Percentiles rank a stretch among this genome's conserved stretches.
Conservation (phyloP, 2,888 invertebrate genomes). For the Metallyticus violacea region DNA sequence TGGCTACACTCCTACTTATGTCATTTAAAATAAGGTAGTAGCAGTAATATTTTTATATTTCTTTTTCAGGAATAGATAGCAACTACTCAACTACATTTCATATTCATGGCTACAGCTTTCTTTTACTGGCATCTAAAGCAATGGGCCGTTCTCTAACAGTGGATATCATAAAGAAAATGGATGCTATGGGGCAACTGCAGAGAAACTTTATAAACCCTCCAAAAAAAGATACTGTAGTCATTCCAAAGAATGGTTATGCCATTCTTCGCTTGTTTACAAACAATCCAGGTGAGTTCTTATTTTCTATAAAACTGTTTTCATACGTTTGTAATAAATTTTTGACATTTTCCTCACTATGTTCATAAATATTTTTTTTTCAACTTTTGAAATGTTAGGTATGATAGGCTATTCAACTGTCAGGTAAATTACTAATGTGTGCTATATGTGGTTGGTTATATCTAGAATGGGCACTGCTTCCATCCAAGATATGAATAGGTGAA, state of each 20-base stretch:
- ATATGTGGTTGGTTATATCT: no score
- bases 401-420: no score
- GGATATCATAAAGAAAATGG: conserved; percentile 43
- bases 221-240: conserved; percentile 69
- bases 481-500: no score
- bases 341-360: no score
- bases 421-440: no score
- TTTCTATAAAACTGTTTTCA: neutral
- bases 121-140: conserved; percentile 59
- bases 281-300: conserved; percentile 60
- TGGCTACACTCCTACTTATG: no score
- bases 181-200: conserved; percentile 39
- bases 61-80: conserved; percentile 40
- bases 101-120: conserved; percentile 71
- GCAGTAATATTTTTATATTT: neutral
- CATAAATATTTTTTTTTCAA: no score
- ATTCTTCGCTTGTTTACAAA: conserved; percentile 70
- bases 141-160: conserved; percentile 41
- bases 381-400: no score
- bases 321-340: no score
- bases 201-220: conserved; percentile 46
- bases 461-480: no score
- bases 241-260: conserved; percentile 68
- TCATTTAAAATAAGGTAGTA: no score
- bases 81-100: conserved; percentile 67